Conservation (phyloP, 2,888 invertebrate genomes). For the Seira ritae region DNA sequence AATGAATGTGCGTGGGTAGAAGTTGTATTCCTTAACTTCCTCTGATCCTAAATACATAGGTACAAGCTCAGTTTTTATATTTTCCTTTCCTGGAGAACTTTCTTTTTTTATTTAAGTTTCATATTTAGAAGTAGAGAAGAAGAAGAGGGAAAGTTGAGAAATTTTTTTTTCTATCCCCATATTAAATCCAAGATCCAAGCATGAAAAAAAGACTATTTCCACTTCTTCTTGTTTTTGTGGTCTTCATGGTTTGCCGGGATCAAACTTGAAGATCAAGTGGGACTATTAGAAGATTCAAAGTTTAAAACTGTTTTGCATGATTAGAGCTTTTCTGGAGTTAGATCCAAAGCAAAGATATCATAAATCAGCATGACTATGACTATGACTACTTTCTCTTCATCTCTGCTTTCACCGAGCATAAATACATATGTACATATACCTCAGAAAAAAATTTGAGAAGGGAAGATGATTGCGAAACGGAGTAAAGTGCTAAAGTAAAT, state of each 20-base stretch:
- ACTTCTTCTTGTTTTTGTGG: conserved; percentile 15
- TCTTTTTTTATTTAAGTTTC: conserved; percentile 9
- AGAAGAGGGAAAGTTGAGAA: background rate
- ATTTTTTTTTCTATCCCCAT: background rate
- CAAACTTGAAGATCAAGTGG: conserved; percentile 29
- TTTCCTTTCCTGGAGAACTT: background rate
- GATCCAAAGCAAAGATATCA: conserved; percentile 26
- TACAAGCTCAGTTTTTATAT: background rate
- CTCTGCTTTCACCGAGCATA: background rate
- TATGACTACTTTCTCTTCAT: background rate
- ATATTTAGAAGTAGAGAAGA: background rate
- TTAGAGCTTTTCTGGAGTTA: conserved; percentile 29
- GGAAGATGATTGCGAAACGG: background rate
- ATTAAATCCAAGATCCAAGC: background rate
- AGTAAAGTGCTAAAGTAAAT: background rate
- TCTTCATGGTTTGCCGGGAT: background rate
- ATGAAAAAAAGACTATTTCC: background rate
- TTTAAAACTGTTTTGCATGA: conserved; percentile 43
- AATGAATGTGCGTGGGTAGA: too few species aligned
- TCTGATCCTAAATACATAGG: too few species aligned
- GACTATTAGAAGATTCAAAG: conserved; percentile 33
- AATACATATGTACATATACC: background rate
- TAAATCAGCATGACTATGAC: conserved; percentile 28
- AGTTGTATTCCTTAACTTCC: too few species aligned
- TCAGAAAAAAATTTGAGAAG: background rate